Evolutionary conservation across 2,797 vertebrate genomes (phyloP), one percentile per base, ranked within the genome.

Genomic region (Semaprochilodus insignis): DNA sequence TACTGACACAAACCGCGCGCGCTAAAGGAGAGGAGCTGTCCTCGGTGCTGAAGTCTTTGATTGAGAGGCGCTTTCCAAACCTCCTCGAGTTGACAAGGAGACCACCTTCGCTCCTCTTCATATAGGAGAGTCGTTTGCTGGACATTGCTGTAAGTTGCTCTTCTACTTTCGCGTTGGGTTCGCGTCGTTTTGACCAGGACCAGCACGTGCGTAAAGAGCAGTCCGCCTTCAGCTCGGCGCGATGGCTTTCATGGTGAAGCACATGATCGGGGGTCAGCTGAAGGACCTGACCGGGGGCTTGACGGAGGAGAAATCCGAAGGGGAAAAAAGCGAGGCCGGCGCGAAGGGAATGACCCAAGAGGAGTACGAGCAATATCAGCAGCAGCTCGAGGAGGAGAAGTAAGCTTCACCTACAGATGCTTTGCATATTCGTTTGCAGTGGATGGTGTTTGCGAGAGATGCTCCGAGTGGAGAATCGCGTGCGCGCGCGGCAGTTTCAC

Each of bases 161-260:
- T 2, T 65, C 3, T 31, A 36, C 63, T 36, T 34, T 36, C 27
- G 27, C 15, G 27, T 3, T 3, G 63, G 19, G 27, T 19, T 8
- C 4, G 31, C 34, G 31, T 36, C 13, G 44, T 10, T 48, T 13
- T 11, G 44, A 11, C 44, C 19, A 6, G 54, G 17, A 19, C 54
- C 63, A 0, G 15, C 2, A 6, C 44, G 44, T 13, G 31, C 57
- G 55, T 10, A n/a, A 40, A 27, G 4, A 25, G 25, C 27, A 55
- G 25, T 27, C 51, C 2, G 0, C 4, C 52, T 40, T 40, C 52
- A 36, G 69, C 57, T 78, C 62, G 19, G 52, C 36, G 85, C 78
- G 73, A 99, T 99, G 98, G 96, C 98, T 67, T 99, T 99, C 93
- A 97, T 99, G 97, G 97, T 99, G 72, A 99, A 99, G 92, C 96